Evolutionary conservation across 2,113 vertebrate species (phyloP), one percentile per base, ranked within the genome.

Genomic region (Pterophyllum scalare): DNA sequence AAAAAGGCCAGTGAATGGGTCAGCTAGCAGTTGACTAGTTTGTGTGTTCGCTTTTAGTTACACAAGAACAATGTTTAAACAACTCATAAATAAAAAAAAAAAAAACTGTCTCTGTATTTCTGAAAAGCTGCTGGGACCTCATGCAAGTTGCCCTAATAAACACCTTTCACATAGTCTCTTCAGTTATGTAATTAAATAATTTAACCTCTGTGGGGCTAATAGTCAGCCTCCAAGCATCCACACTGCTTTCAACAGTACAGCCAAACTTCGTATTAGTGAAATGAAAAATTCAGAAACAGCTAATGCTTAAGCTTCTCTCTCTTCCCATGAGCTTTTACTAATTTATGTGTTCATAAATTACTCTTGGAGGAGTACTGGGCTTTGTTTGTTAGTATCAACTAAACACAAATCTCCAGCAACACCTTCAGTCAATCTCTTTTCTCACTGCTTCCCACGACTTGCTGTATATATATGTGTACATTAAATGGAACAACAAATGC

Each of bases 251-350:
- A 82, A 89, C 82, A 58, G 80, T 76, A 54, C 60, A 56, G 85
- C 79, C 83, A 67, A 76, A 72, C 67, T 2, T 72, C 43, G 52
- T 72, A 72, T 54, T 54, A 54, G 26, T 52, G 61, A 83, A 86
- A 87, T 77, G 81, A 87, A 89, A 92, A 90, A 94, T 88, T 88
- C 79, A 79, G 84, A 90, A 91, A 93, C 78, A 38, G 70, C 89
- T 93, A 91, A 93, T 89, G 89, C 87, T 72, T 80, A 74, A 79
- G 80, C 74, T 85, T 79, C 54, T 43, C 24, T 65, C 56, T 75
- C 64, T 52, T 78, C 80, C 75, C 43, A 65, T 33, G 65, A 80
- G 77, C 88, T 61, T 28, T 89, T 91, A 83, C 77, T 90, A 80
- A 88, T 92, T 90, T 87, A 90, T 85, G 79, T 3, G 83, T 92